Percentiles rank a stretch among this genome's conserved stretches.
Evolutionary conservation across 2,888 invertebrate genomes (phyloP).

Genomic region (Rhaphigaster nebulosa): DNA sequence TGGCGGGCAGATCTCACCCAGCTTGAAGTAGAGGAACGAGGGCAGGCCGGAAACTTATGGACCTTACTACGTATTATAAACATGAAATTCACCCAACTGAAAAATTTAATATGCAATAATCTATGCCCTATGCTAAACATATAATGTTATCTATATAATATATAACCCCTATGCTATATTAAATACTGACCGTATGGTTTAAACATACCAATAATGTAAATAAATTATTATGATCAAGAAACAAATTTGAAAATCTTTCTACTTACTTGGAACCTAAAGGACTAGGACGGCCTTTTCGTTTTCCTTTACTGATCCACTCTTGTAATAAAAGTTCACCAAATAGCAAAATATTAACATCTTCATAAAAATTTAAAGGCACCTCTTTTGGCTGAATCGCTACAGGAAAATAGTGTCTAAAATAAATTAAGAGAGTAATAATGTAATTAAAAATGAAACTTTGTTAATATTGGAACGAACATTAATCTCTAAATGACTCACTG

Average conservation of each 20-base stretch:
- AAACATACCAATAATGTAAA: not conserved
- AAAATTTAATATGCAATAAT: not conserved
- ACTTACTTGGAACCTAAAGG: slow-evolving; percentile 63
- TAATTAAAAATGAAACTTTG: not conserved
- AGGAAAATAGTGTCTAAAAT: slow-evolving; percentile 60
- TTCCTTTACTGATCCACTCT: slow-evolving; percentile 64
- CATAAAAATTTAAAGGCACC: slow-evolving; percentile 55
- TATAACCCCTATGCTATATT: too few relatives aligned
- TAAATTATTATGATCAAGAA: not conserved
- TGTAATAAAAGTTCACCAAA: slow-evolving; percentile 65
- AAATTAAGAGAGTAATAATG: not conserved
- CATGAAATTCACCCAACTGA: not conserved
- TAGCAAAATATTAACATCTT: slow-evolving; percentile 63
- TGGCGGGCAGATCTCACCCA: too few relatives aligned
- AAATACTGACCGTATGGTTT: not conserved
- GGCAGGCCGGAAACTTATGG: too few relatives aligned
- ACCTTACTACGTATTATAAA: too few relatives aligned
- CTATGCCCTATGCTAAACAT: too few relatives aligned
- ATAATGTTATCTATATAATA: not conserved
- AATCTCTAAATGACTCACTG: slow-evolving; percentile 61
- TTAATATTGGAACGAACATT: not conserved
- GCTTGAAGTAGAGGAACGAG: too few relatives aligned
- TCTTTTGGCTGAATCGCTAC: slow-evolving; percentile 48
- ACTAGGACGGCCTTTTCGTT: slow-evolving; percentile 62
- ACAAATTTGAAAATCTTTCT: not conserved